Conservation (phyloP, 2,113 vertebrate genomes). For the Nerophis lumbriciformis region DNA sequence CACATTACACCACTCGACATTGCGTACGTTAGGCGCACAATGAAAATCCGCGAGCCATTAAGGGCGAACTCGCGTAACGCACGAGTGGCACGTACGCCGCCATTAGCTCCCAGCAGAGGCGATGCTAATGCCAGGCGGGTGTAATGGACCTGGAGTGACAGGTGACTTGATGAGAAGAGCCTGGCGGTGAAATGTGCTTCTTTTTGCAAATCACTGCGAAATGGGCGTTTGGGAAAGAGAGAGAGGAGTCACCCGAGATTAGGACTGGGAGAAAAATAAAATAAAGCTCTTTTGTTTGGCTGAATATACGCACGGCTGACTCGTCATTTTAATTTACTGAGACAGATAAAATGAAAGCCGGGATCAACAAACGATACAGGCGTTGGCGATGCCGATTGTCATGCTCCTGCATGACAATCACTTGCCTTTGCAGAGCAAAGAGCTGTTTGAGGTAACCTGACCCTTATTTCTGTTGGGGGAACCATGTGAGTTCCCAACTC, state of each 20-base stretch:
- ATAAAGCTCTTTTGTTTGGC: constrained; percentile 2
- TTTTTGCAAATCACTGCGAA: constrained; percentile 12
- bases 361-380: not conserved
- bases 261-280: constrained; percentile 31
- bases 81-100: constrained; percentile 47
- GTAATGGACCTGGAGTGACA: constrained; percentile 63
- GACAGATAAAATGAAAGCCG: not conserved
- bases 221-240: constrained; percentile 41
- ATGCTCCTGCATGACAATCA: too few species aligned
- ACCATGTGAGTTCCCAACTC: too few species aligned
- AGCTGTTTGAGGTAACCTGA: too few species aligned
- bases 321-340: constrained; percentile 13
- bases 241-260: constrained; percentile 41
- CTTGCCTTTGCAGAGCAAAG: too few species aligned
- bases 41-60: constrained; percentile 58
- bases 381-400: too few species aligned
- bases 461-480: too few species aligned
- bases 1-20: constrained; percentile 57
- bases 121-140: constrained; percentile 49
- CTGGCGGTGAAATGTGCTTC: constrained; percentile 34
- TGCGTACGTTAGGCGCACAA: constrained; percentile 54
- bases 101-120: constrained; percentile 43
- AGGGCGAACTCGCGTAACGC: constrained; percentile 37
- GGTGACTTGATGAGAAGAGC: constrained; percentile 63
- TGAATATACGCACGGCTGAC: constrained; percentile 27